phyloP scores from a whole-genome alignment of 1,140 invertebrate species.

The Eupristina koningsbergeri region DNA sequence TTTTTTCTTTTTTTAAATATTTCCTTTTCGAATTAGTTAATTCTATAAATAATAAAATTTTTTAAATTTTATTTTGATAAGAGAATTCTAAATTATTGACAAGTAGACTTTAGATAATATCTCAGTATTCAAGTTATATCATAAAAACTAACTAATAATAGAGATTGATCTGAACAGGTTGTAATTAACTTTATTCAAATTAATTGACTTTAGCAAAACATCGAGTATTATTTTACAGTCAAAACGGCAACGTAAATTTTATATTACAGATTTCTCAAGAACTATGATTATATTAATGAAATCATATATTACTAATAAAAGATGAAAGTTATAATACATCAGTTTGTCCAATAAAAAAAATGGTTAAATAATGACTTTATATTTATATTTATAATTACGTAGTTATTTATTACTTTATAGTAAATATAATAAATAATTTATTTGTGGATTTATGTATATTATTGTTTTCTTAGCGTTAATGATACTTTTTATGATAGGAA shows the following conservation, averaged over 20 bases:
- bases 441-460: too few relatives aligned
- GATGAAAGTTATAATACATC: background rate
- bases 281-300: background rate
- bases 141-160: constrained; percentile 7
- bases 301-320: background rate
- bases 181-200: background rate
- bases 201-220: background rate
- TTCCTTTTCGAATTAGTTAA: too few relatives aligned
- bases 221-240: background rate
- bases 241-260: background rate
- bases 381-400: background rate
- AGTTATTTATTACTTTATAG: background rate
- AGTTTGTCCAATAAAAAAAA: background rate
- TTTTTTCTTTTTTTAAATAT: background rate
- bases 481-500: too few relatives aligned
- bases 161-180: background rate
- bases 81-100: background rate
- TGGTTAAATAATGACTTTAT: background rate
- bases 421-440: background rate
- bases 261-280: background rate
- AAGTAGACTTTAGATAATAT: background rate
- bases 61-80: background rate
- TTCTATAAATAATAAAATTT: background rate
- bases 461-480: too few relatives aligned
- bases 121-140: background rate